These are phyloP conservation scores for Sialis lutaria DNA, from an alignment of 2,888 invertebrate genomes.

Conservation along the genomic window DNA sequence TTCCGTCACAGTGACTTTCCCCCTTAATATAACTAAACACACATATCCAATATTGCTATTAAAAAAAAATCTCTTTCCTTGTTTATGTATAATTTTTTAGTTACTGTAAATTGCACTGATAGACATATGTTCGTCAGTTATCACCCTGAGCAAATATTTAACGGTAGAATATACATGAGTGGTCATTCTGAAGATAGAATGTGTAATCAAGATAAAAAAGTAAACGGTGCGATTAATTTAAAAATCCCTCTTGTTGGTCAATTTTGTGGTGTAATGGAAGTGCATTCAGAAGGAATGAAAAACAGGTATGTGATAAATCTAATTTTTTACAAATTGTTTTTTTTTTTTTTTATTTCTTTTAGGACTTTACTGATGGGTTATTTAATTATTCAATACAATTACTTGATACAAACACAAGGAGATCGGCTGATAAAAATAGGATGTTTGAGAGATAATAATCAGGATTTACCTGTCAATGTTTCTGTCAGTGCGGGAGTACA, in stretches of 20 bases:
- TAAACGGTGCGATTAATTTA: constrained; percentile 31
- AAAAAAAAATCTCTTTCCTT: no score
- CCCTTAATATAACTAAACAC: no score
- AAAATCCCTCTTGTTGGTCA: constrained; percentile 36
- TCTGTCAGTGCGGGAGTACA: constrained; percentile 36
- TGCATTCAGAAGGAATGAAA: constrained; percentile 28
- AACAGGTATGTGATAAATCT: constrained; percentile 29
- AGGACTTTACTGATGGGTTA: constrained; percentile 61
- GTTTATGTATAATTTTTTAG: constrained; percentile 26
- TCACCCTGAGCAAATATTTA: constrained; percentile 39
- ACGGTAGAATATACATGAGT: constrained; percentile 64
- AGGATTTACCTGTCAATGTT: constrained; percentile 26
- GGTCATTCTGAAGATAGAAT: constrained; percentile 47
- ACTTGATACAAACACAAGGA: constrained; percentile 67
- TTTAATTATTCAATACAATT: constrained; percentile 68
- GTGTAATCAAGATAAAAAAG: constrained; percentile 44
- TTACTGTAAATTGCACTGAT: constrained; percentile 61
- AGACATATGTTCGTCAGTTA: constrained; percentile 50
- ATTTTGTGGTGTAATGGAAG: constrained; percentile 39
- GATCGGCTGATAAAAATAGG: constrained; percentile 68
- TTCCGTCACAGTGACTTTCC: no score
- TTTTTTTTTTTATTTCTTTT: constrained; percentile 8
- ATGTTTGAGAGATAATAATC: constrained; percentile 38
- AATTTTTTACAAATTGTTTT: neutral
- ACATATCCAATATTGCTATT: no score